These are phyloP conservation scores for Zoanthus sociatus DNA, from an alignment of 92 coral and sea anemone genomes.

Conservation along the genomic window DNA sequence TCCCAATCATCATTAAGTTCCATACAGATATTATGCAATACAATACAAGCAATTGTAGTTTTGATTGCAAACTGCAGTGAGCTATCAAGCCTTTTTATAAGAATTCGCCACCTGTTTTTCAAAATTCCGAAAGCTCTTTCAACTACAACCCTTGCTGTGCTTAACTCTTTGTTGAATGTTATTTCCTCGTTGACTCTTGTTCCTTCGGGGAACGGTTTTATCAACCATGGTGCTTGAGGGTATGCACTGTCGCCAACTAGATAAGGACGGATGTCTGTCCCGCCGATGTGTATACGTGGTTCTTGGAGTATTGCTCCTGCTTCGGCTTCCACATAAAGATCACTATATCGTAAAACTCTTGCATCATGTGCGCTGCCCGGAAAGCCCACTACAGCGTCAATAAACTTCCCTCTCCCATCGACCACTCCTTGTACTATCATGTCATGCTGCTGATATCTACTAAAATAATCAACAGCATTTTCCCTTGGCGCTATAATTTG, in stretches of 20 bases:
- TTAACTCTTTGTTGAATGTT: conserved; percentile 51
- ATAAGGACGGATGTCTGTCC: too few species aligned
- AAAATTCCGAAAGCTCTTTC: conserved; percentile 62
- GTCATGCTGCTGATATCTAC: too few species aligned
- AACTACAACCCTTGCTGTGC: conserved; percentile 55
- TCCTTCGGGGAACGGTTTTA: conserved; percentile 16
- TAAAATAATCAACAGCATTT: too few species aligned
- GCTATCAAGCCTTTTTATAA: conserved; percentile 52
- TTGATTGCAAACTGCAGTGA: conserved; percentile 42
- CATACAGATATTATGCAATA: conserved; percentile 58
- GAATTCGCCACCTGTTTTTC: conserved; percentile 55
- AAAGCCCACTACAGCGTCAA: too few species aligned
- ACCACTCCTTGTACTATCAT: too few species aligned
- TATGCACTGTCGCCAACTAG: conserved; percentile 11
- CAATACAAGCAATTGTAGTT: conserved; percentile 60
- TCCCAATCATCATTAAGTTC: conserved; percentile 58
- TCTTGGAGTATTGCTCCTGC: too few species aligned
- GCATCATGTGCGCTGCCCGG: too few species aligned
- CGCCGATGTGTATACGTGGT: too few species aligned
- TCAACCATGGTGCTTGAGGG: background rate
- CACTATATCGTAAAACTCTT: too few species aligned
- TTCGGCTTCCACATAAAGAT: too few species aligned
- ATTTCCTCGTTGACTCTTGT: conserved; percentile 33
- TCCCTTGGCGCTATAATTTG: too few species aligned
- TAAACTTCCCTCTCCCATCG: too few species aligned